Percentiles rank a stretch among this genome's conserved stretches.
Evolutionary conservation across 1,140 invertebrate genomes (phyloP).

Genomic region (Mizuhopecten yessoensis): DNA sequence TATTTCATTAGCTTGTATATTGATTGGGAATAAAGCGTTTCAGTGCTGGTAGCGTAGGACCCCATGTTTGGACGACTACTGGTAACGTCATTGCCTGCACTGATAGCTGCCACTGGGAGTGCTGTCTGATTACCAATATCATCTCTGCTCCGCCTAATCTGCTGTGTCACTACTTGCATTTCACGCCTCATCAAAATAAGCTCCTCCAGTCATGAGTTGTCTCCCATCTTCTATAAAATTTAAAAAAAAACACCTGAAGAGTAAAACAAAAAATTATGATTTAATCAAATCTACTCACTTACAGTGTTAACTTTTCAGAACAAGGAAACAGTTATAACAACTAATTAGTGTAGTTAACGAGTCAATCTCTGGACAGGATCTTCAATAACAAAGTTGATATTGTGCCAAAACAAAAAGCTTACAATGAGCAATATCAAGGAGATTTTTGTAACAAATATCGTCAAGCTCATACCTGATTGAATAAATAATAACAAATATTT

Average conservation of each 20-base stretch:
- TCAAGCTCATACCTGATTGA: background rate
- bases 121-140: slow-evolving; percentile 38
- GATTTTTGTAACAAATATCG: background rate
- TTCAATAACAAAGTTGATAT: background rate
- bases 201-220: slow-evolving; percentile 3
- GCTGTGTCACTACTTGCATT: slow-evolving; percentile 37
- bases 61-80: background rate
- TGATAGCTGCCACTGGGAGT: slow-evolving; percentile 23
- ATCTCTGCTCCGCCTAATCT: slow-evolving; percentile 37
- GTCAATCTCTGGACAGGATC: background rate
- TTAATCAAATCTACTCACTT: background rate
- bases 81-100: slow-evolving; percentile 19
- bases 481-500: background rate
- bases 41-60: slow-evolving; percentile 21
- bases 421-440: background rate
- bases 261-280: no score
- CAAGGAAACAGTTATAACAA: background rate
- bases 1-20: slow-evolving; percentile 40
- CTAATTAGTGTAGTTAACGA: background rate
- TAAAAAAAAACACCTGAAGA: background rate
- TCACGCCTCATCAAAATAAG: slow-evolving; percentile 33
- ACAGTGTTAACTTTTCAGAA: background rate
- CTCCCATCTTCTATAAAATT: background rate
- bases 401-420: background rate
- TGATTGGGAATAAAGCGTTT: slow-evolving; percentile 34